Base-by-base conservation (phyloP, 2,888 invertebrate genomes). In the Saturnia pavonia region DNA sequence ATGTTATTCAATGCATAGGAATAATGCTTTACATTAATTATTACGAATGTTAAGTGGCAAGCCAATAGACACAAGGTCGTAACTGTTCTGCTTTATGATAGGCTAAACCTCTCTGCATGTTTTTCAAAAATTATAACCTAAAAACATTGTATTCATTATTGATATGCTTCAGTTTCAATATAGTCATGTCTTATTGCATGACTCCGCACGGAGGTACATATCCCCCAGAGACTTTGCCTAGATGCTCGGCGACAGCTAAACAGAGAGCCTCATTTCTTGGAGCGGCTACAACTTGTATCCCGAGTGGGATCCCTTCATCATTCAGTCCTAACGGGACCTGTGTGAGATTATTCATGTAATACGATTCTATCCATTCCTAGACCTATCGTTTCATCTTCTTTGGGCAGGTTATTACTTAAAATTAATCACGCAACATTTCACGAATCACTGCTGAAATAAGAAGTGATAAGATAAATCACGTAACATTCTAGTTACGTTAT, bases 311-410 rank as follows among this genome's bases (percentile, higher is more conserved):
- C 0, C 97, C 97, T 11, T 95, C 91, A 4, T 89, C 82, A 79
- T 95, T 95, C 67, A 98, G 87, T 0, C 98, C 98, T 51, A 98
- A 88, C 0, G 98, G 98, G 6, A 98, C 96, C 94, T 94, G 82
- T 14, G 8, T 25, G 14, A 57, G 1, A 57, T 57, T 12, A 57
- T 25, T 57, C 3, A 57, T 57, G n/a, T 51, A 51, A 4, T 7
- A 4, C 51, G 7, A 51, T 6, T 51, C 9, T 43, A 43, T 43
- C 43, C 43, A 43, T 1, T 43, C 51, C 7, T 4, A 51, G 19
- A 51, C 8, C 19, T 19, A 54, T 1, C 11, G 22, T 22, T 4
- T 48, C 19, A 48, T 48, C 19, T 0, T n/a, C 48, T n/a, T n/a
- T 1, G 19, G 19, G 48, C 7, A 48, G 19, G 16, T 45, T 45